Percentiles rank a stretch among this genome's conserved stretches.
Conservation (phyloP, 1,140 invertebrate species). For the Asobara japonica region DNA sequence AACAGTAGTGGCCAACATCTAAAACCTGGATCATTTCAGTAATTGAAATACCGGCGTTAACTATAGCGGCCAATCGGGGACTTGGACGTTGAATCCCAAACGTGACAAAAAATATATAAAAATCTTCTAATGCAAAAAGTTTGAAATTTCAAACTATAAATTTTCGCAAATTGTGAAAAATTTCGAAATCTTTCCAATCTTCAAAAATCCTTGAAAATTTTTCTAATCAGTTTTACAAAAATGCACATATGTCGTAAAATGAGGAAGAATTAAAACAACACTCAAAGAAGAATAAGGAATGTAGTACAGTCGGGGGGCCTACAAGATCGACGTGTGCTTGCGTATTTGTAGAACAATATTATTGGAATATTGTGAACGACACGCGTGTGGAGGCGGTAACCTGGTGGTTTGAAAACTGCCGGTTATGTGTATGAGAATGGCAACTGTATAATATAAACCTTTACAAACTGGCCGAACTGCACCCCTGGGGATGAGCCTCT, state of each 20-base stretch:
- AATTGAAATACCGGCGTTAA: too few relatives aligned
- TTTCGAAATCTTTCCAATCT: too few relatives aligned
- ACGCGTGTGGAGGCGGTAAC: not conserved
- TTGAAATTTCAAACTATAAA: too few relatives aligned
- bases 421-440: not conserved
- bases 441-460: conserved; percentile 14
- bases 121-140: too few relatives aligned
- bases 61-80: too few relatives aligned
- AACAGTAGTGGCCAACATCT: too few relatives aligned
- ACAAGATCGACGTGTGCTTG: conserved; percentile 32
- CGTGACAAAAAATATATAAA: too few relatives aligned
- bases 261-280: not conserved
- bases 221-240: too few relatives aligned
- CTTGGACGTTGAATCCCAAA: too few relatives aligned
- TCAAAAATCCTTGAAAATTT: too few relatives aligned
- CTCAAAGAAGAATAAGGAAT: not conserved
- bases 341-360: conserved; percentile 59
- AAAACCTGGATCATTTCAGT: too few relatives aligned
- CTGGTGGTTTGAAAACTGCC: not conserved
- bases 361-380: conserved; percentile 40
- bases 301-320: not conserved
- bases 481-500: not conserved
- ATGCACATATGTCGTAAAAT: not conserved
- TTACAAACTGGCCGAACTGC: conserved; percentile 1
- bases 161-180: too few relatives aligned